Evolutionary conservation across 2,113 vertebrate species (phyloP), one percentile per base, ranked within the genome.

Genomic region (Tupaia tana): DNA sequence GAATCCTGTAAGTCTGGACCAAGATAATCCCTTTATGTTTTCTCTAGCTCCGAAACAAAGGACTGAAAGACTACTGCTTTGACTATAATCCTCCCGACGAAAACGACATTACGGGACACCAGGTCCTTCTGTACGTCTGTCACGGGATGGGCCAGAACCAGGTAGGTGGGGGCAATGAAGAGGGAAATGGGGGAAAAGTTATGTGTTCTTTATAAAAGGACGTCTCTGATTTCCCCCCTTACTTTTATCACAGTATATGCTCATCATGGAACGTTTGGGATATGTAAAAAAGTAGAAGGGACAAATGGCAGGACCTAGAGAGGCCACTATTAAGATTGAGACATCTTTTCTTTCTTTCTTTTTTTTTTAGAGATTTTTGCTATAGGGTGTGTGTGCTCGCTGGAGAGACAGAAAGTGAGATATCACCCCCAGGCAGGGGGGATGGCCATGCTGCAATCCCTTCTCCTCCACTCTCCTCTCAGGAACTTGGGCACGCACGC

Each of bases 91-190:
- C 99, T 90, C 54, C 90, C 7, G 98, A 97, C 95, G 99, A 99
- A 0, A 97, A 99, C 91, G 93, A 97, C 0, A 13, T 99, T n/a
- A 98, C 92, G 1, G 99, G 99, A 71, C 97, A 99, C 31, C 98
- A 98, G 86, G 97, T 99, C 98, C 98, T 99, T 98, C 96, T 99
- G 27, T 99, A 99, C 94, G 95, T 84, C 0, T 99, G 99, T 97
- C 99, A 99, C 0, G 99, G 99, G 87, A 98, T 99, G 99, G 99
- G 99, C 67, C 99, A 99, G 98, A 99, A 99, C 98, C 99, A 99
- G 99, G 99, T 99, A 98, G 80, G 98, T 19, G 13, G 63, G 66
- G 74, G 56, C 77, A 63, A 27, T 7, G 15, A 22, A 14, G 12
- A 25, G 56, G 66, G 15, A 67, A 34, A 12, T 14, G 81, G 29